Evolutionary conservation across 2,797 vertebrate species (phyloP).

Genomic region (Esox masquinongy): DNA sequence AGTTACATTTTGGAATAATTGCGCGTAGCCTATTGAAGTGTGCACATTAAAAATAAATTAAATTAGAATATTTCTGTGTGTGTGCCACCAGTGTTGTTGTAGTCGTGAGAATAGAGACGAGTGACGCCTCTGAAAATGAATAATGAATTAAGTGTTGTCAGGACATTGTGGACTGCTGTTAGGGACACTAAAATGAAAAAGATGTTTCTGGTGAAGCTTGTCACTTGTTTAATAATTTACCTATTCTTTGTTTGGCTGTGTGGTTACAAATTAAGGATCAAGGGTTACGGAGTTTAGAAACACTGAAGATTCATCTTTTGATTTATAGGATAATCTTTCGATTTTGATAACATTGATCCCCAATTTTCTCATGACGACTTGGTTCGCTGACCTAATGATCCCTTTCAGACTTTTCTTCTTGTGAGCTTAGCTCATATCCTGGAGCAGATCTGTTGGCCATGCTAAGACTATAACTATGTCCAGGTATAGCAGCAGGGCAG

Average conservation of each 20-base stretch:
- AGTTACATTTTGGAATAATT: no score
- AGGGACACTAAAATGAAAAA: conserved; percentile 6
- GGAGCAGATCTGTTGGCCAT: not conserved
- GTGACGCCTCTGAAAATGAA: conserved; percentile 9
- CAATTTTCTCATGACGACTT: not conserved
- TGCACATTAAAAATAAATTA: conserved; percentile 10
- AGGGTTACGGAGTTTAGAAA: not conserved
- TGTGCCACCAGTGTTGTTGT: no score
- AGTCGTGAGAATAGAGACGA: not conserved
- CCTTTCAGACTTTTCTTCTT: not conserved
- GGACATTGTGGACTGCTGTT: not conserved
- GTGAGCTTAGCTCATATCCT: not conserved
- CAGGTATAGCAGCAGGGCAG: not conserved
- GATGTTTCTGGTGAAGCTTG: not conserved
- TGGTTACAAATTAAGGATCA: not conserved
- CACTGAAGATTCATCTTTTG: not conserved
- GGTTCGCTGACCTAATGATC: not conserved
- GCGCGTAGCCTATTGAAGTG: not conserved
- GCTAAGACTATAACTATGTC: not conserved
- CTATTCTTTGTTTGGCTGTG: not conserved
- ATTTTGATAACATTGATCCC: not conserved
- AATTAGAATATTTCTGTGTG: conserved; percentile 19
- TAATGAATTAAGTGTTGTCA: conserved; percentile 6
- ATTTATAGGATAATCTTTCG: not conserved
- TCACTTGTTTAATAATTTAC: not conserved